Conservation (phyloP, 2,113 vertebrate genomes). For the Cygnus buccinator region DNA sequence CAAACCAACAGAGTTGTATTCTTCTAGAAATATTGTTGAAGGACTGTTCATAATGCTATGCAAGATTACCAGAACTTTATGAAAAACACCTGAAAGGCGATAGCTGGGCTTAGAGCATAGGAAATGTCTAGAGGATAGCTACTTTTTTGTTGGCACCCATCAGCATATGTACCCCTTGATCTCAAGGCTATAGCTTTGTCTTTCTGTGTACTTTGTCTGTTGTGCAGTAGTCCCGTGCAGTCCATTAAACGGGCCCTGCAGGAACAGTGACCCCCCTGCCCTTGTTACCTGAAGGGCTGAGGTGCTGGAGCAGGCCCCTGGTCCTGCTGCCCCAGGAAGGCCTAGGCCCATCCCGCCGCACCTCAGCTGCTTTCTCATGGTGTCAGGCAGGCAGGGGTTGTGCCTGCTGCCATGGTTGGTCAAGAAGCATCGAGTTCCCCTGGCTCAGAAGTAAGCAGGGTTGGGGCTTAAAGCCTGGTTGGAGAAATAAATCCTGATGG, state of each 20-base stretch:
- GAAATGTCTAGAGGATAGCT: background rate
- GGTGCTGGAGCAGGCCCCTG: background rate
- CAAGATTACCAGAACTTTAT: background rate
- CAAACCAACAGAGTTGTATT: background rate
- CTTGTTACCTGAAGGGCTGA: background rate
- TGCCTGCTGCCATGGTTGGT: background rate
- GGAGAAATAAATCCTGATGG: background rate
- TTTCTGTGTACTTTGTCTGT: background rate
- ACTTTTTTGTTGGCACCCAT: accelerated
- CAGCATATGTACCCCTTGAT: background rate
- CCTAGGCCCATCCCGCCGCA: too few species aligned
- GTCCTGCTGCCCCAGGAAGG: too few species aligned
- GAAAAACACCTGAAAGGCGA: background rate
- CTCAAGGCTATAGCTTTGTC: background rate
- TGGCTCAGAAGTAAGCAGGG: background rate
- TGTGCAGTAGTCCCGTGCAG: background rate
- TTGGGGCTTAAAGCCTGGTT: background rate
- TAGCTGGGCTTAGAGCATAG: background rate
- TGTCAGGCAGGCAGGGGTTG: too few species aligned
- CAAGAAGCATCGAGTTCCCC: too few species aligned
- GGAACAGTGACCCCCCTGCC: background rate
- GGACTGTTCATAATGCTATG: background rate
- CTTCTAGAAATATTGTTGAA: background rate
- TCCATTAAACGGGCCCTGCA: background rate
- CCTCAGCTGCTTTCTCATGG: too few species aligned